Base-by-base conservation (phyloP, 2,113 vertebrate species). In the Halichoerus grypus region DNA sequence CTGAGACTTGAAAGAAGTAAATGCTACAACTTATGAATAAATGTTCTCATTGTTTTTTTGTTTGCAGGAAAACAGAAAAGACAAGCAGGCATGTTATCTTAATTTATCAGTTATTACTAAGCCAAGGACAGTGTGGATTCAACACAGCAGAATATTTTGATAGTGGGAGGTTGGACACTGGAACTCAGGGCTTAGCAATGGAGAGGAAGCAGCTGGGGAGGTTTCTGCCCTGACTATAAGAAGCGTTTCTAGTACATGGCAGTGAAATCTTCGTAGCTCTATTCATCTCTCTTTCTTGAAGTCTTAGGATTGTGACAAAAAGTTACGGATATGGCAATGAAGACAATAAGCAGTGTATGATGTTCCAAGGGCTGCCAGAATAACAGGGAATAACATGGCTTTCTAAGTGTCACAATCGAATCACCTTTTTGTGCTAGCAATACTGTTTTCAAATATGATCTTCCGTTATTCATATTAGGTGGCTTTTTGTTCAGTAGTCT, bases 31-130 rank as follows among this genome's bases (percentile, higher is more conserved):
- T 95, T 72, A 96, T 55, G 21, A 90, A 8, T 91, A 87, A 82
- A 63, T 16, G 1, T 16, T 77, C 69, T 72, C 36, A n/a, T 96
- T 22, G n/a, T 67, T 65, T 94, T 94, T 10, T 96, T 80, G 51
- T 82, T 89, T 96, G 18, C 14, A 96, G 63, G 61, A 83, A 82
- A 21, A 89, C 13, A 24, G 24, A 71, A 65, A 94, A 53, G 59
- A 90, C n/a, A 81, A 59, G 46, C 51, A 95, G 87, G 36, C 87
- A 92, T 53, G 76, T 65, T 57, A n/a, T 88, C 12, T 89, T 85
- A 61, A 81, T 49, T 94, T 69, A 76, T 49, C 79, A 79, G 36
- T 28, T 81, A 1, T 69, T 76, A 55, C 26, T 83, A 74, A 90
- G 51, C 33, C 36, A 55, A 57, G 39, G 11, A 22, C 53, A 55